phyloP scores from a whole-genome alignment of 2,797 vertebrate genomes.

The Cottoperca gobio region DNA sequence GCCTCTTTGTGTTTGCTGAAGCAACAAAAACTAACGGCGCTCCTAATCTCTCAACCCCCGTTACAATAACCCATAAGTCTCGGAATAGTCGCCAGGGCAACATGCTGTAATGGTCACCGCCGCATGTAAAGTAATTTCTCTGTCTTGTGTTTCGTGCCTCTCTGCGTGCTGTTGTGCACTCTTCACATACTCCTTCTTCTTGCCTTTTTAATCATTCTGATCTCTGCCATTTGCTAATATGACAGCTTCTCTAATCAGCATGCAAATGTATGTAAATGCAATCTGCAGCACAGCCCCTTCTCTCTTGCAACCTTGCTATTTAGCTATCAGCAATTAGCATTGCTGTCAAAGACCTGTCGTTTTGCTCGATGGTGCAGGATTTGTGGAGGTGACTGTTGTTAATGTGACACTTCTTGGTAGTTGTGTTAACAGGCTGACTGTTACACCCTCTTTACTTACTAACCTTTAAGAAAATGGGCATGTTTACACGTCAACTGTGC shows the following conservation, averaged over 20 bases:
- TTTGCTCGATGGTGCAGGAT: constrained; percentile 36
- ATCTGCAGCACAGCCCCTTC: constrained; percentile 56
- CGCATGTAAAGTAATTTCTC: constrained; percentile 9
- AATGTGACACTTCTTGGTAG: constrained; percentile 48
- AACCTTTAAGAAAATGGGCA: constrained; percentile 58
- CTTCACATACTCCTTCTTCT: constrained; percentile 16
- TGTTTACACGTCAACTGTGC: constrained; percentile 54
- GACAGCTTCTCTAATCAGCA: constrained; percentile 73
- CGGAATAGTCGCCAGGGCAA: constrained; percentile 35
- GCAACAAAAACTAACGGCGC: constrained; percentile 44
- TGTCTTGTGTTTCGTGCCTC: constrained; percentile 12
- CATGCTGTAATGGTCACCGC: constrained; percentile 4
- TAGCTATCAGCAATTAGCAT: constrained; percentile 73
- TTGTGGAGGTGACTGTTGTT: constrained; percentile 49
- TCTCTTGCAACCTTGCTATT: constrained; percentile 73
- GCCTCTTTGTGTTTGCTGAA: constrained; percentile 62
- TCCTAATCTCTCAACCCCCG: constrained; percentile 33
- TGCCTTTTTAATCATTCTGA: constrained; percentile 58
- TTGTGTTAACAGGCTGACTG: constrained; percentile 55
- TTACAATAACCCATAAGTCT: constrained; percentile 47
- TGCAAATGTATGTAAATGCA: constrained; percentile 82
- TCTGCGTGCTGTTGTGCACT: neutral
- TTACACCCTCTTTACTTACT: constrained; percentile 23
- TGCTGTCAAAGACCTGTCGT: constrained; percentile 61
- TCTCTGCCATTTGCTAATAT: constrained; percentile 68